These are phyloP conservation scores for Kradibia gibbosae DNA, from an alignment of 1,140 invertebrate species.

Conservation along the genomic window DNA sequence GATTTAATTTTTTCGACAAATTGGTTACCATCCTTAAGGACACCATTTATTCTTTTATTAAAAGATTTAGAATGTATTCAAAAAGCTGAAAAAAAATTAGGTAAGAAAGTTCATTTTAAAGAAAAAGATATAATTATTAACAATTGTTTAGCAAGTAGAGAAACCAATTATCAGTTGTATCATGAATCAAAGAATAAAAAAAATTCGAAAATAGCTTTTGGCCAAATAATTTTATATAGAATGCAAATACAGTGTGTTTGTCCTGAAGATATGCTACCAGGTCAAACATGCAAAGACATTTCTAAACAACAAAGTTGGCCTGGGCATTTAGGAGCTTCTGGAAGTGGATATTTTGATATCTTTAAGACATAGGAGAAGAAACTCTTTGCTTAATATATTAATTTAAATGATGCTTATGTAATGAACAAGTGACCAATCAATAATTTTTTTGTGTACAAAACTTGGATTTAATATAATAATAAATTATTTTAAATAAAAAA, in stretches of 20 bases:
- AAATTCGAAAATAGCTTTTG: conserved; percentile 68
- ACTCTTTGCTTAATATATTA: not conserved
- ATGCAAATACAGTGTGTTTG: conserved; percentile 73
- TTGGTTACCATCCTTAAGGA: conserved; percentile 71
- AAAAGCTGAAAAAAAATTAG: conserved; percentile 56
- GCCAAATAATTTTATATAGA: conserved; percentile 75
- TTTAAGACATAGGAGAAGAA: conserved; percentile 39
- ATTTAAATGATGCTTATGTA: conserved; percentile 18
- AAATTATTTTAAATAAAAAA: conserved; percentile 4
- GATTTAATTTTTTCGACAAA: conserved; percentile 75
- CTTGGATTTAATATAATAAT: not conserved
- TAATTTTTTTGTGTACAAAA: conserved; percentile 20
- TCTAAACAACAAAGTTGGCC: conserved; percentile 72
- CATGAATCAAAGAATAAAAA: conserved; percentile 68
- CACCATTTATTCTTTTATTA: conserved; percentile 67
- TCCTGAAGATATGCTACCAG: conserved; percentile 66
- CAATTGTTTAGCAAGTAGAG: conserved; percentile 70
- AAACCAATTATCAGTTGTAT: conserved; percentile 64
- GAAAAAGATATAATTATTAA: conserved; percentile 60
- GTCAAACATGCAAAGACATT: conserved; percentile 72
- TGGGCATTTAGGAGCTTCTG: conserved; percentile 69
- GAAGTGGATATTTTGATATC: conserved; percentile 72
- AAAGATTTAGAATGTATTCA: conserved; percentile 73
- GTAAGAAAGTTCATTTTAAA: conserved; percentile 53
- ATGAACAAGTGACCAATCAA: conserved; percentile 41